A percentile compares a stretch with the other conserved stretches of the same genome.
Evolutionary conservation across 2,888 invertebrate genomes (phyloP).

Genomic region (Drosophila affinis): DNA sequence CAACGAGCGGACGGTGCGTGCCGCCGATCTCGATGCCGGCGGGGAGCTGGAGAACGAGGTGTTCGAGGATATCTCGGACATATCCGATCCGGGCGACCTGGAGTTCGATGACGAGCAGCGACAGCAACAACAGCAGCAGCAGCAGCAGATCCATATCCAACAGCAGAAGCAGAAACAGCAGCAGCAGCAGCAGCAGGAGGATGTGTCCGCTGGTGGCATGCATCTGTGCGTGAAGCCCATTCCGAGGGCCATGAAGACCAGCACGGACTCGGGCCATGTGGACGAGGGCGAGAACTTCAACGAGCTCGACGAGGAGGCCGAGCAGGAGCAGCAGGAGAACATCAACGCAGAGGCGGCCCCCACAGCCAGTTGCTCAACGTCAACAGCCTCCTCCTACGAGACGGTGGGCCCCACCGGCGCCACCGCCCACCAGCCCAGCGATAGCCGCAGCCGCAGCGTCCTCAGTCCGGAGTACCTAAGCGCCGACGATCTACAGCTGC

Average conservation of each 20-base stretch:
- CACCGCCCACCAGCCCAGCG: constrained; percentile 49
- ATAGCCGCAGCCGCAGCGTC: constrained; percentile 67
- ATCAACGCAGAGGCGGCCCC: constrained; percentile 17
- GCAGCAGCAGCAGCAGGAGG: constrained; percentile 32
- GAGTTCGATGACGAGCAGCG: constrained; percentile 79
- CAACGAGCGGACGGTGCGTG: constrained; percentile 84
- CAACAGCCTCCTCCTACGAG: constrained; percentile 83
- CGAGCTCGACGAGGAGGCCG: constrained; percentile 75
- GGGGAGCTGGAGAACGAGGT: constrained; percentile 86
- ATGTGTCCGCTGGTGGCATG: constrained; percentile 16
- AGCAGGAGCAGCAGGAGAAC: constrained; percentile 72
- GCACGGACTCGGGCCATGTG: constrained; percentile 83
- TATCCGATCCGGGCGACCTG: constrained; percentile 84
- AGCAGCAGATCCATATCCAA: constrained; percentile 3
- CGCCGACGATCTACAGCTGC: constrained; percentile 84
- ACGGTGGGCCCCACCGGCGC: constrained; percentile 81
- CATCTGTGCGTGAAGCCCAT: constrained; percentile 78
- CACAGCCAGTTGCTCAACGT: constrained; percentile 79
- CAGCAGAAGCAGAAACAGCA: constrained; percentile 14
- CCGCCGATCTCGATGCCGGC: constrained; percentile 84
- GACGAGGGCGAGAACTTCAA: constrained; percentile 82
- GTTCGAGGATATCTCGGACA: constrained; percentile 85
- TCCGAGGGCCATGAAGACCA: constrained; percentile 82
- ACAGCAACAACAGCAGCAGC: constrained; percentile 38
- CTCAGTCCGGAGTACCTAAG: constrained; percentile 82